Evolutionary conservation across 2,888 invertebrate genomes (phyloP).

Genomic region (Anthophora plumipes): DNA sequence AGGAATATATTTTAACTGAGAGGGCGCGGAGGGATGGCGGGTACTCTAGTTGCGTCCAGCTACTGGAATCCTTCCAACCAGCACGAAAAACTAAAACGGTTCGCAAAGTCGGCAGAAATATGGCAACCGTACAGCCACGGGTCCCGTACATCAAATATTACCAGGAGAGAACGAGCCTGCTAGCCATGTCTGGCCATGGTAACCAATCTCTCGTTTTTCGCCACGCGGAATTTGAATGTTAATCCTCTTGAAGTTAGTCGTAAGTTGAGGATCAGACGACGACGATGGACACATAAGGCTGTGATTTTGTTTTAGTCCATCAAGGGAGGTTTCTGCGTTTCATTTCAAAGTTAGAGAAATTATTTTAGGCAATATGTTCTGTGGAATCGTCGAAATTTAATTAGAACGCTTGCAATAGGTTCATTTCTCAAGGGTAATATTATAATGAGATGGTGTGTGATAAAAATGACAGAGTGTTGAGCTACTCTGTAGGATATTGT

Average conservation of each 20-base stretch:
- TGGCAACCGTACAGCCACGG: slow-evolving; percentile 75
- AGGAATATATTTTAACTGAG: slow-evolving; percentile 74
- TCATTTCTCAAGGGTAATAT: too few species aligned
- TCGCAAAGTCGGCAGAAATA: slow-evolving; percentile 82
- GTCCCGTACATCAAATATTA: slow-evolving; percentile 81
- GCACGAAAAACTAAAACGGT: slow-evolving; percentile 80
- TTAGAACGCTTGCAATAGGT: too few species aligned
- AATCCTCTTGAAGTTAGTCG: slow-evolving; percentile 9
- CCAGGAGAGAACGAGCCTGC: slow-evolving; percentile 59
- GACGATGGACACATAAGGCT: background rate
- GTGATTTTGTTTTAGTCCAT: background rate
- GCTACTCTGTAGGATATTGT: too few species aligned
- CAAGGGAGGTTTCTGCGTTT: background rate
- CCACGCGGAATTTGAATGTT: slow-evolving; percentile 20
- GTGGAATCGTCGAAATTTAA: too few species aligned
- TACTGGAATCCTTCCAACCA: slow-evolving; percentile 81
- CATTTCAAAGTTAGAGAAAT: too few species aligned
- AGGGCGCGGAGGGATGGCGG: slow-evolving; percentile 1
- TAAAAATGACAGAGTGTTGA: too few species aligned
- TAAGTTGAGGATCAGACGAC: background rate
- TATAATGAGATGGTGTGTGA: too few species aligned
- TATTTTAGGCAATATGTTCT: too few species aligned
- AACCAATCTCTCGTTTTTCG: slow-evolving; percentile 9
- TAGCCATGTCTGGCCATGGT: background rate
- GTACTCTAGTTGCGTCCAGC: slow-evolving; percentile 57